Evolutionary conservation across 2,113 vertebrate species (phyloP), one percentile per base, ranked within the genome.

Genomic region (Lates calcarifer): DNA sequence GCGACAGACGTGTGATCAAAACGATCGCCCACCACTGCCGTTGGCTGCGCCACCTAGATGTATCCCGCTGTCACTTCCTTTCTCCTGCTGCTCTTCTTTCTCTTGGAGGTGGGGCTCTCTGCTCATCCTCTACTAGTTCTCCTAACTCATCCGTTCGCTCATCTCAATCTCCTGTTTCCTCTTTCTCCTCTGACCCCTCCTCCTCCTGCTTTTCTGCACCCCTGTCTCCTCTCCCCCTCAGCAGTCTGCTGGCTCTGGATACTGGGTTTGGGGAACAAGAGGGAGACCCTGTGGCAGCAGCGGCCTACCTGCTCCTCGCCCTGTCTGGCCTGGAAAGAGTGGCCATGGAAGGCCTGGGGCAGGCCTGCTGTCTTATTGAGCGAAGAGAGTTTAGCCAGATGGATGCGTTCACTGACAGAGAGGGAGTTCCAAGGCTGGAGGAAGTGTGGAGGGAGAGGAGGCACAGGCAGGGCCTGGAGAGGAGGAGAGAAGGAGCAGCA

Each of bases 171-270:
- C 26, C 10, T 13, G 2, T 13, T 57, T 73, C 75, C 6, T 66
- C 56, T 17, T 86, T 41, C 62, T 61, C 4, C 67, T 60, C 67
- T 66, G 56, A 24, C 26, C 18, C 20, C 18, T 57, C 26, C 9
- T 26, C 65, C 28, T 84, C 73, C 71, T n/a, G n/a, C n/a, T 56
- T n/a, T 51, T 22, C 68, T 43, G 35, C 63, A 72, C 6, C 79
- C n/a, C 26, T 26, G 41, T 37, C 82, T 60, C 78, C 79, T 56
- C 79, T 79, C 17, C 77, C 76, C 9, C 89, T 95, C 45, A 28
- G 49, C 63, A 95, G 91, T 58, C 83, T 95, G 14, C 82, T 93
- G 17, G 94, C 95, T 74, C 33, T 93, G 70, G 94, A 95, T 81
- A 92, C 94, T 15, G 91, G 93, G 18, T 90, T 95, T 60, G 94